These are phyloP conservation scores for Stictonetta naevosa DNA, from an alignment of 2,113 vertebrate species.

Conservation along the genomic window DNA sequence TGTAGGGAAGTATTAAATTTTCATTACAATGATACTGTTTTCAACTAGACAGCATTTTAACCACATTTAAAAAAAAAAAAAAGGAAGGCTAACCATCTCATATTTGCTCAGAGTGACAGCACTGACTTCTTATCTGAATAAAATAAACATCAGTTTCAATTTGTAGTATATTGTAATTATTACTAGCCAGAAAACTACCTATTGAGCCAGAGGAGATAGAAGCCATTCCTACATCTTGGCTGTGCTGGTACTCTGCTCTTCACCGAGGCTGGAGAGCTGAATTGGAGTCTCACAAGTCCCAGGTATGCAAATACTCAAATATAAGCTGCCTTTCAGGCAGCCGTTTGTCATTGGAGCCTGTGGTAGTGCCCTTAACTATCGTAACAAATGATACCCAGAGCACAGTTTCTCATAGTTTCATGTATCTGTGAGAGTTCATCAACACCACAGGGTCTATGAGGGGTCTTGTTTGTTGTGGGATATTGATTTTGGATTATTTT, in stretches of 20 bases:
- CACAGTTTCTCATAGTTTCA: neutral
- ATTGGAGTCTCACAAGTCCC: neutral
- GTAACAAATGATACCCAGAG: neutral
- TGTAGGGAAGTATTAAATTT: neutral
- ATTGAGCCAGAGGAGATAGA: neutral
- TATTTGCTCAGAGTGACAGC: neutral
- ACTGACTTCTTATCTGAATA: neutral
- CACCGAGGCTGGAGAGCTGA: neutral
- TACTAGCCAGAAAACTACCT: neutral
- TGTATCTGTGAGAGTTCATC: neutral
- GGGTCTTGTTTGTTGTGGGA: neutral
- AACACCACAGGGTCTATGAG: too few relatives aligned
- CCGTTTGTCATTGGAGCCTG: neutral
- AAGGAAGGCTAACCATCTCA: neutral
- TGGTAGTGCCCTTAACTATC: neutral
- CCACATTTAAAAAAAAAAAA: neutral
- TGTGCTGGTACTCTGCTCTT: neutral
- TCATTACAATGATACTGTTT: neutral
- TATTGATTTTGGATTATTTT: neutral
- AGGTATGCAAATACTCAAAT: neutral
- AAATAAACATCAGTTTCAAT: neutral
- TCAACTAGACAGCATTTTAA: neutral
- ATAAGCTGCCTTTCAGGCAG: neutral
- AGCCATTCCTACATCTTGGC: neutral
- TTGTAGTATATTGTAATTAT: neutral